Conservation (phyloP, 2,888 invertebrate species). For the Quadroppia sp. region DNA sequence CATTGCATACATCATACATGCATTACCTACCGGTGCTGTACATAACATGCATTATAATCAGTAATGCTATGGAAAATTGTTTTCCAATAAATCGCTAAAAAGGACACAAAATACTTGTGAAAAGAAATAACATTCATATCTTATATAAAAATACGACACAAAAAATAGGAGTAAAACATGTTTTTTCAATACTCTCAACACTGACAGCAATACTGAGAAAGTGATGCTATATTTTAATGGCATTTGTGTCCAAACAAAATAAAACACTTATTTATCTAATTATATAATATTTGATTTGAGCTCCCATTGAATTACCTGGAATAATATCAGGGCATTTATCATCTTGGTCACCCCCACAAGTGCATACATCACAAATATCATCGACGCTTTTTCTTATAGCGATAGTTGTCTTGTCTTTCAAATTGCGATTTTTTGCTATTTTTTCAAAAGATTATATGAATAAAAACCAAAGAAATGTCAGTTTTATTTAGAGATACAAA, state of each 20-base stretch:
- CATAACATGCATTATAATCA: constrained; percentile 10
- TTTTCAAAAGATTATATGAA: background rate
- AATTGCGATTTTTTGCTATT: constrained; percentile 30
- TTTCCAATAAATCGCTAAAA: constrained; percentile 32
- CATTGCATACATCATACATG: constrained; percentile 18
- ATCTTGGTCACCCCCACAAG: constrained; percentile 53
- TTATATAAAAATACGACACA: too few species aligned
- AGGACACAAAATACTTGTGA: constrained; percentile 2
- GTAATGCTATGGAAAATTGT: constrained; percentile 28
- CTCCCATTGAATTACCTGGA: constrained; percentile 55
- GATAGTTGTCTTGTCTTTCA: constrained; percentile 36
- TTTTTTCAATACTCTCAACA: too few species aligned
- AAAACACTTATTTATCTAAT: background rate
- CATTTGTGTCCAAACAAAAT: background rate
- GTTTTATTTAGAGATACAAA: too few species aligned
- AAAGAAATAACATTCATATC: background rate
- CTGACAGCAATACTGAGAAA: background rate
- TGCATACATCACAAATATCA: constrained; percentile 43
- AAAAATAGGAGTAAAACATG: too few species aligned
- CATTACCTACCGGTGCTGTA: background rate
- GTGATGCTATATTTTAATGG: background rate
- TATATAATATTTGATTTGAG: background rate
- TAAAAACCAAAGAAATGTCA: background rate
- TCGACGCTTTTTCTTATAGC: constrained; percentile 41
- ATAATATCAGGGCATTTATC: constrained; percentile 62